Percentiles rank a stretch among this genome's conserved stretches.
phyloP scores from a whole-genome alignment of 2,888 invertebrate genomes.

The Blomia tropicalis region DNA sequence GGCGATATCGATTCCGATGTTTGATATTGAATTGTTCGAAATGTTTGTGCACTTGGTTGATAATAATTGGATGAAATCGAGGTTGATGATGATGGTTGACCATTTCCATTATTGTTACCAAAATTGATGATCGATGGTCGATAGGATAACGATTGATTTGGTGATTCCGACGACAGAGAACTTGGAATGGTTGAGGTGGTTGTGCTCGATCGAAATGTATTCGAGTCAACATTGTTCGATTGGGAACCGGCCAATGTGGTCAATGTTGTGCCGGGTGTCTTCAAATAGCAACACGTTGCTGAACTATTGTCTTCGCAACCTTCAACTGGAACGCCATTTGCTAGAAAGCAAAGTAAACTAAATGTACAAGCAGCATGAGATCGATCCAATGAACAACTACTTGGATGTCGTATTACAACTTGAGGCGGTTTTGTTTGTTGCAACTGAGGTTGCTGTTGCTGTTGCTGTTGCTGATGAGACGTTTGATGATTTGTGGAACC shows the following conservation, averaged over 20 bases:
- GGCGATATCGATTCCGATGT: not conserved
- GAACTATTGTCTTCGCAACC: conserved; percentile 36
- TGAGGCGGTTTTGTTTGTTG: conserved; percentile 3
- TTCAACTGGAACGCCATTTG: conserved; percentile 53
- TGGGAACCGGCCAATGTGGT: no score
- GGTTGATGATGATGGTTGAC: not conserved
- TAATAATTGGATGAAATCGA: not conserved
- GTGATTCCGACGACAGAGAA: not conserved
- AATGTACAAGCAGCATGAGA: conserved; percentile 46
- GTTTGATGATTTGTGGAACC: no score
- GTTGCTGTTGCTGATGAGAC: not conserved
- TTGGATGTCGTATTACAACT: conserved; percentile 23
- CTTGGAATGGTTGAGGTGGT: not conserved
- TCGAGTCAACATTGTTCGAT: not conserved
- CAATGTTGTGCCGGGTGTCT: not conserved
- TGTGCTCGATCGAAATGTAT: not conserved
- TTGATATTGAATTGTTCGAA: not conserved
- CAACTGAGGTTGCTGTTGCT: no score
- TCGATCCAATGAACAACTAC: conserved; percentile 25
- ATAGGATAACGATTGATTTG: not conserved
- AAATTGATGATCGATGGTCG: no score
- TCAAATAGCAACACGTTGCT: conserved; percentile 50
- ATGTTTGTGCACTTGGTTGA: not conserved
- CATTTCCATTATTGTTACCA: no score
- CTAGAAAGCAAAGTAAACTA: conserved; percentile 57